phyloP scores from a whole-genome alignment of 1,140 invertebrate genomes.

The Hycleus phaleratus region DNA sequence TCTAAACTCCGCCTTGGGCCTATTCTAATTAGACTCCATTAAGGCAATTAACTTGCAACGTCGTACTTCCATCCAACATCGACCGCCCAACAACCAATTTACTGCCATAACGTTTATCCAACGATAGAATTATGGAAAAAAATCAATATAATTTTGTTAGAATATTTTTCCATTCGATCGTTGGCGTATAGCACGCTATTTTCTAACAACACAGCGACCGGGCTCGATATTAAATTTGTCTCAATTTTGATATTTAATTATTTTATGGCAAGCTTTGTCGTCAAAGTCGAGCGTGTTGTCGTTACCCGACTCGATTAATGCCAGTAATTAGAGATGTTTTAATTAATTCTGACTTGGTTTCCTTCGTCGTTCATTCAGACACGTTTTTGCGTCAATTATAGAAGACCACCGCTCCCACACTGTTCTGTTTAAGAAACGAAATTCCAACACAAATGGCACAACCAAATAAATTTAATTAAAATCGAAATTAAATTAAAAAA shows the following conservation, averaged over 20 bases:
- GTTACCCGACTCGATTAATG: conserved; percentile 26
- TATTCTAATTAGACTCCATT: conserved; percentile 19
- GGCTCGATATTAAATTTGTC: conserved; percentile 32
- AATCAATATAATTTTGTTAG: not conserved
- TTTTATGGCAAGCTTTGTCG: conserved; percentile 34
- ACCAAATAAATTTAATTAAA: too few relatives aligned
- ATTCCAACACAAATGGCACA: too few relatives aligned
- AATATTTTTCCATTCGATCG: conserved; percentile 3
- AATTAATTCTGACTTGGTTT: conserved; percentile 31
- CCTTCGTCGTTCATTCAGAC: not conserved
- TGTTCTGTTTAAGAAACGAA: too few relatives aligned
- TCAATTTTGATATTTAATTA: conserved; percentile 38
- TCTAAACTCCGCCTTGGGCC: conserved; percentile 11
- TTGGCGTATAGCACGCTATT: not conserved
- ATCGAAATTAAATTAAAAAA: too few relatives aligned
- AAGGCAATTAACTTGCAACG: conserved; percentile 21
- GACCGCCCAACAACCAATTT: too few relatives aligned
- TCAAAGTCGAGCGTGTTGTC: conserved; percentile 28
- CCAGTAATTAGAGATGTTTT: conserved; percentile 33
- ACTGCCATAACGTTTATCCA: too few relatives aligned
- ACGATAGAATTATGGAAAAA: too few relatives aligned
- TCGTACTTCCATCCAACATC: not conserved
- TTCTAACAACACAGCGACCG: conserved; percentile 6
- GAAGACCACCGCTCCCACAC: too few relatives aligned
- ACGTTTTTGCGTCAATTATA: too few relatives aligned